These are phyloP conservation scores for Lumbricus terrestris DNA, from an alignment of 2,888 invertebrate species.

Conservation along the genomic window DNA sequence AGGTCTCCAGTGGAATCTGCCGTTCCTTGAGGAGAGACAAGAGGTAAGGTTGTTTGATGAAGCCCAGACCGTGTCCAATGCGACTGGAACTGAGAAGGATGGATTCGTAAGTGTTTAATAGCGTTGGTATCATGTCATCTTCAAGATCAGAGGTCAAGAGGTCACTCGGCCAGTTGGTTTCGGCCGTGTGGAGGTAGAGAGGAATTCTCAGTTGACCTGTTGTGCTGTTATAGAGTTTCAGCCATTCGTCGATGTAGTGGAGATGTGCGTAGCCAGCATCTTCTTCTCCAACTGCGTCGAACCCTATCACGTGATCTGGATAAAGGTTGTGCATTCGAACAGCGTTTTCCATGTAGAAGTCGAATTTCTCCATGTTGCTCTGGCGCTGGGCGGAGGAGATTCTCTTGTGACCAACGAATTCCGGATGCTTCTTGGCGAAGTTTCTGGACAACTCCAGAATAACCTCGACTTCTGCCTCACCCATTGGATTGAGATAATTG, in stretches of 20 bases:
- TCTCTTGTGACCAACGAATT: conserved; percentile 35
- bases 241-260: conserved; percentile 33
- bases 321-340: conserved; percentile 32
- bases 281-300: conserved; percentile 40
- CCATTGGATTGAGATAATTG: background rate
- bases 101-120: conserved; percentile 41
- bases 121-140: conserved; percentile 37
- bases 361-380: conserved; percentile 5
- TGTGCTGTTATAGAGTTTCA: conserved; percentile 26
- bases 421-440: conserved; percentile 19
- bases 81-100: conserved; percentile 38
- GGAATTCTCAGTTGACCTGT: conserved; percentile 28
- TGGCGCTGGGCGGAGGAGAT: conserved; percentile 26
- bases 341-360: conserved; percentile 29
- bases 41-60: conserved; percentile 40
- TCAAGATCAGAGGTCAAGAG: conserved; percentile 31
- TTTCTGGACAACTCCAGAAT: conserved; percentile 5
- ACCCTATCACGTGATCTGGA: conserved; percentile 37
- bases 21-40: conserved; percentile 28
- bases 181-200: conserved; percentile 39
- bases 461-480: conserved; percentile 22
- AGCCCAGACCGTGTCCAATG: conserved; percentile 42
- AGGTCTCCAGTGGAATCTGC: conserved; percentile 38
- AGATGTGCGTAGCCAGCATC: conserved; percentile 38
- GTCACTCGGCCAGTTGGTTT: conserved; percentile 41